Percentiles rank a stretch among this genome's conserved stretches.
Evolutionary conservation across 2,797 vertebrate genomes (phyloP).

Genomic region (Micropoecilia bifurca): DNA sequence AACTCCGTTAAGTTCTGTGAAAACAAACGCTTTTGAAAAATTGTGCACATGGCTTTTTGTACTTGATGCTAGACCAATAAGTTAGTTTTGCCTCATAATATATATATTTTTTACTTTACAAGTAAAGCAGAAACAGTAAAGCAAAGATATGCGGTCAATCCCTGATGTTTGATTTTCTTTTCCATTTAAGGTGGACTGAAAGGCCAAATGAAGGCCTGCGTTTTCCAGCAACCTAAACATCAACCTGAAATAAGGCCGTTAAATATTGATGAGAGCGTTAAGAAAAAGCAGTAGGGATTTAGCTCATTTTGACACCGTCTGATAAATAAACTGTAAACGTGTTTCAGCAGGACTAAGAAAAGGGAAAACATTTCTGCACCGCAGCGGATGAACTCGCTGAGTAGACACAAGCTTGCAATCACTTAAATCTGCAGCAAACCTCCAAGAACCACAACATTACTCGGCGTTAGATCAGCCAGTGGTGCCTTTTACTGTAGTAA

Average conservation of each 20-base stretch:
- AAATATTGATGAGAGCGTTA: conserved; percentile 31
- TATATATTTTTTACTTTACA: not conserved
- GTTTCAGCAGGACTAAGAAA: not conserved
- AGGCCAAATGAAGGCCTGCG: not conserved
- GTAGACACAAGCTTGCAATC: conserved; percentile 8
- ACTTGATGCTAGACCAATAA: conserved; percentile 22
- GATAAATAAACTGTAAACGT: not conserved
- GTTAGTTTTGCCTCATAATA: conserved; percentile 17
- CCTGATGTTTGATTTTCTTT: not conserved
- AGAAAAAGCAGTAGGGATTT: not conserved
- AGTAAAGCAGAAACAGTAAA: not conserved
- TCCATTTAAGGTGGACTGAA: not conserved
- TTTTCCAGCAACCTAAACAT: conserved; percentile 10
- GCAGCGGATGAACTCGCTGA: conserved; percentile 7
- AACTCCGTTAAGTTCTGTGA: conserved; percentile 4
- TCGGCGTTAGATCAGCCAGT: conserved; percentile 19
- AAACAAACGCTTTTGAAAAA: conserved; percentile 32
- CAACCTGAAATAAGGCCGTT: conserved; percentile 2
- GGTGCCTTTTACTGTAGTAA: conserved; percentile 16
- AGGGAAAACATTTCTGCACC: not conserved
- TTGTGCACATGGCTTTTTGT: conserved; percentile 4
- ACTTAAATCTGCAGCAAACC: conserved; percentile 23
- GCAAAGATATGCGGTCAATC: not conserved
- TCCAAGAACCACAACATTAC: conserved; percentile 22
- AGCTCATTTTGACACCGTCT: not conserved